Conservation (phyloP, 2,888 invertebrate species). For the Dicranocentrus wangi region DNA sequence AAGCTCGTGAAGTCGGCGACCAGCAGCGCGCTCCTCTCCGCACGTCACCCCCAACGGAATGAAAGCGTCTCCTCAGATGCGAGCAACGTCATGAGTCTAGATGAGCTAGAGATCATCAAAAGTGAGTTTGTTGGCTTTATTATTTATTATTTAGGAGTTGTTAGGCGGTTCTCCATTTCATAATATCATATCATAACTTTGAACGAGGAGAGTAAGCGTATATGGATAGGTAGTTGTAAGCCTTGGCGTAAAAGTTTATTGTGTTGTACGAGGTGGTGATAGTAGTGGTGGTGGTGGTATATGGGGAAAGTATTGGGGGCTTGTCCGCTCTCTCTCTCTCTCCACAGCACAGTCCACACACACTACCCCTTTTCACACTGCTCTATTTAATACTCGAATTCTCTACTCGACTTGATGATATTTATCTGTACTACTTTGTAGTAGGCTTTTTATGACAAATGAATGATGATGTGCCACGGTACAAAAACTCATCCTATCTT, state of each 20-base stretch:
- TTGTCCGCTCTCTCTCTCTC: too few species aligned
- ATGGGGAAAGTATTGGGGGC: too few species aligned
- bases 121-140: conserved; percentile 52
- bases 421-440: not conserved
- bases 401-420: not conserved
- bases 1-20: conserved; percentile 55
- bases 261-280: too few species aligned
- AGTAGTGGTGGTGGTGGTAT: too few species aligned
- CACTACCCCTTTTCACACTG: too few species aligned
- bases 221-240: too few species aligned
- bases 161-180: not conserved
- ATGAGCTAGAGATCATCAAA: conserved; percentile 61
- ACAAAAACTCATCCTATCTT: conserved; percentile 6
- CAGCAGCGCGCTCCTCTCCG: conserved; percentile 50
- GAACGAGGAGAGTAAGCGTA: too few species aligned
- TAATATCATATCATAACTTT: too few species aligned
- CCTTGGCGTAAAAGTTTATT: too few species aligned
- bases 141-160: not conserved
- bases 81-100: conserved; percentile 47
- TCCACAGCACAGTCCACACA: too few species aligned
- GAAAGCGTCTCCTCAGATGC: conserved; percentile 56
- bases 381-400: conserved; percentile 15
- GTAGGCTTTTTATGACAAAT: conserved; percentile 8
- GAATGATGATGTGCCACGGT: not conserved
- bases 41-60: conserved; percentile 52